phyloP scores from a whole-genome alignment of 1,140 invertebrate genomes.

The Dendroctonus valens region DNA sequence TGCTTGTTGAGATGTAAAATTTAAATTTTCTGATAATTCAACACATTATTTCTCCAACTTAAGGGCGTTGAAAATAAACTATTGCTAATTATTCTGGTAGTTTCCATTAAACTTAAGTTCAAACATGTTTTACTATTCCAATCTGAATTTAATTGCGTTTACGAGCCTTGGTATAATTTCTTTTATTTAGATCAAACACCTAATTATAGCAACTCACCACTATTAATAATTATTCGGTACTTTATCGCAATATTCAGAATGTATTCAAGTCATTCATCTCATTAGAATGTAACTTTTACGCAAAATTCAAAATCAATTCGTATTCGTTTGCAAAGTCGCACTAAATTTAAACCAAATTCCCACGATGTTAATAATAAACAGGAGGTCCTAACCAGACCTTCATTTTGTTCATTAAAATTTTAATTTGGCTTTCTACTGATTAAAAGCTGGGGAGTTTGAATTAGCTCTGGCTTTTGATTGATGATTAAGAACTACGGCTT shows the following conservation, averaged over 20 bases:
- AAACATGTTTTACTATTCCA: too few species aligned
- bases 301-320: background rate
- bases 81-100: too few species aligned
- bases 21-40: too few species aligned
- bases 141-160: too few species aligned
- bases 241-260: background rate
- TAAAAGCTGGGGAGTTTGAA: slow-evolving; percentile 15
- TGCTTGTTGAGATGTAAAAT: too few species aligned
- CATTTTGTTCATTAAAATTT: slow-evolving; percentile 20
- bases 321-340: slow-evolving; percentile 5
- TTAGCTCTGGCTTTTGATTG: slow-evolving; percentile 18
- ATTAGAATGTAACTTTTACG: background rate
- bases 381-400: slow-evolving; percentile 9
- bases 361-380: slow-evolving; percentile 20
- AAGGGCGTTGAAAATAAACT: too few species aligned
- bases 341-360: slow-evolving; percentile 13
- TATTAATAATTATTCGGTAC: too few species aligned
- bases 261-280: background rate
- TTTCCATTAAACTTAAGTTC: too few species aligned
- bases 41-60: too few species aligned
- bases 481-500: slow-evolving; percentile 16
- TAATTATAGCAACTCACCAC: too few species aligned
- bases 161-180: too few species aligned
- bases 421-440: slow-evolving; percentile 21
- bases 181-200: too few species aligned